Percentiles rank a stretch among this genome's conserved stretches.
phyloP scores from a whole-genome alignment of 2,797 vertebrate genomes.

The Aphelocoma californica region DNA sequence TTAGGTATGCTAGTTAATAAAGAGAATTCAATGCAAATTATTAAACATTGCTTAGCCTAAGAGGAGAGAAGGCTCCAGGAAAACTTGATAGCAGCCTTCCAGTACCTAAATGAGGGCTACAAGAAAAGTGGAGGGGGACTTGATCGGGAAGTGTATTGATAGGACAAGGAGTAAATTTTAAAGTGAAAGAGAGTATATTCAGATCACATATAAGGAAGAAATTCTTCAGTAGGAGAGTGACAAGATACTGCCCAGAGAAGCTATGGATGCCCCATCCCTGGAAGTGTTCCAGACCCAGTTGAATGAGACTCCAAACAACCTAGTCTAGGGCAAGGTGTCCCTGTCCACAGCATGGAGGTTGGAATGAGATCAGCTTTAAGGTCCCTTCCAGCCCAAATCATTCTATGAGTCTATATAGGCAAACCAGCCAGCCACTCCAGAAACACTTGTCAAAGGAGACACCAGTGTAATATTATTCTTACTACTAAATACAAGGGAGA shows the following conservation, averaged over 20 bases:
- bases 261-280: neutral
- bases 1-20: neutral
- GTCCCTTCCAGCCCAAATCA: neutral
- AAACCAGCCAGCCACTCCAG: neutral
- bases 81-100: neutral
- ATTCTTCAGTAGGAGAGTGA: neutral
- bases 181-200: neutral
- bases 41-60: neutral
- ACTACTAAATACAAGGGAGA: neutral
- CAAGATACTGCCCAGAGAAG: neutral
- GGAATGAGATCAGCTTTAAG: neutral
- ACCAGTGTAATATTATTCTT: neutral
- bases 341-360: neutral
- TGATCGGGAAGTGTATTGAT: rapidly evolving
- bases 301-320: neutral
- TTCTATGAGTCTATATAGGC: neutral
- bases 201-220: neutral
- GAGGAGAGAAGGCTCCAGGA: neutral
- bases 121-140: neutral
- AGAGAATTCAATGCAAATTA: neutral
- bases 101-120: neutral
- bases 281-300: neutral
- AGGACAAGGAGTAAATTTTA: neutral
- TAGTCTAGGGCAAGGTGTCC: neutral
- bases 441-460: neutral